Base-by-base conservation (phyloP, 2,797 vertebrate species). In the Sarcoramphus papa region DNA sequence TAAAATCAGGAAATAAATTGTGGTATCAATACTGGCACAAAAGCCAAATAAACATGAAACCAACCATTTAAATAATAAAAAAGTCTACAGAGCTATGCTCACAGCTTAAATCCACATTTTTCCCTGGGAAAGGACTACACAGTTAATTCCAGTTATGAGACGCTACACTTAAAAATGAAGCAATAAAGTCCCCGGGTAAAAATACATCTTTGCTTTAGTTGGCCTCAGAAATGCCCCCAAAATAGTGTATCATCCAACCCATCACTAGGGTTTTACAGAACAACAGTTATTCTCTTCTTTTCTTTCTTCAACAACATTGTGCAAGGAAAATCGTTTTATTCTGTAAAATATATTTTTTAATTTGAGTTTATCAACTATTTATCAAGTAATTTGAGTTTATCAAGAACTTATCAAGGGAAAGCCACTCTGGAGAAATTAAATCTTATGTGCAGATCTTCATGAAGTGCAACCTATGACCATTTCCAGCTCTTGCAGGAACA, bases 81-180 rank as follows among this genome's bases (percentile, higher is more conserved):
- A 54, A 43, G 9, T 30, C 47, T 51, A 8, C 0, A 80, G 35
- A 91, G 24, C 24, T 88, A 56, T 28, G 59, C 22, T 91, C 16
- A 56, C 24, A 74, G n/a, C 68, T 93, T 48, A 93, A 90, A 83
- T 37, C 10, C 43, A 51, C 9, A 15, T 33, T 91, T 79, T 90
- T 60, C 76, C 48, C 12, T 43, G 48, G 45, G 22, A 91, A 70
- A 85, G 9, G 14, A 54, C 35, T 50, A 43, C 15, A 57, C 8
- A 51, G 37, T 68, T 65, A 62, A 85, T 95, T 90, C 13, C 8
- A 85, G 68, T 85, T 94, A 90, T 30, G 35, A 96, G 60, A 96
- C 33, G 83, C 27, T 84, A 88, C 45, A 90, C 31, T 78, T 95
- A 86, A 90, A 95, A 95, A 41, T 27, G 13, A 95, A 96, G 28